Evolutionary conservation across 1,140 invertebrate genomes (phyloP).

Genomic region (Thaumetopoea pityocampa): DNA sequence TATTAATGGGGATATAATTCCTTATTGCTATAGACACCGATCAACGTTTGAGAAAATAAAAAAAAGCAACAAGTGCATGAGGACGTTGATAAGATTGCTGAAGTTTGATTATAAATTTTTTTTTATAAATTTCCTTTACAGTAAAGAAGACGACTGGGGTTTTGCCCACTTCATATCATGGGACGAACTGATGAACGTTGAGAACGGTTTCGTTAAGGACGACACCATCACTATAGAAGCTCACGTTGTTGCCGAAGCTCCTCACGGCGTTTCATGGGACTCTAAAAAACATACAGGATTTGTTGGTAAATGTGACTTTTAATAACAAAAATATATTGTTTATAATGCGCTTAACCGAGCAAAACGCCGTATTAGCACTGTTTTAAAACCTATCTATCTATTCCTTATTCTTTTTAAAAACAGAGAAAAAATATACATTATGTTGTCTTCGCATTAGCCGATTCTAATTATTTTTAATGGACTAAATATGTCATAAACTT

Average conservation of each 20-base stretch:
- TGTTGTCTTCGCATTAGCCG: too few species aligned
- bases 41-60: too few species aligned
- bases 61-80: too few species aligned
- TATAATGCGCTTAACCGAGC: background rate
- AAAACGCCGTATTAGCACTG: slow-evolving; percentile 1
- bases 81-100: background rate
- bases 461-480: too few species aligned
- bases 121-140: slow-evolving; percentile 71
- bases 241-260: slow-evolving; percentile 96
- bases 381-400: too few species aligned
- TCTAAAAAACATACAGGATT: slow-evolving; percentile 98
- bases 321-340: background rate
- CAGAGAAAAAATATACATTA: too few species aligned
- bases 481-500: too few species aligned
- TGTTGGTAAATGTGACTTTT: slow-evolving; percentile 26
- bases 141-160: slow-evolving; percentile 99
- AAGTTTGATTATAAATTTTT: too few species aligned
- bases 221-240: slow-evolving; percentile 96
- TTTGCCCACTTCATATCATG: slow-evolving; percentile 97
- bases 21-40: too few species aligned
- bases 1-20: too few species aligned
- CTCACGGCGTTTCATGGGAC: slow-evolving; percentile 98
- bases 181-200: slow-evolving; percentile 94
- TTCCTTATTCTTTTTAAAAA: too few species aligned
- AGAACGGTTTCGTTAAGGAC: slow-evolving; percentile 96